A percentile compares a stretch with the other conserved stretches of the same genome.
These are phyloP conservation scores for Ophion ellenae DNA, from an alignment of 2,888 invertebrate species.

Conservation along the genomic window DNA sequence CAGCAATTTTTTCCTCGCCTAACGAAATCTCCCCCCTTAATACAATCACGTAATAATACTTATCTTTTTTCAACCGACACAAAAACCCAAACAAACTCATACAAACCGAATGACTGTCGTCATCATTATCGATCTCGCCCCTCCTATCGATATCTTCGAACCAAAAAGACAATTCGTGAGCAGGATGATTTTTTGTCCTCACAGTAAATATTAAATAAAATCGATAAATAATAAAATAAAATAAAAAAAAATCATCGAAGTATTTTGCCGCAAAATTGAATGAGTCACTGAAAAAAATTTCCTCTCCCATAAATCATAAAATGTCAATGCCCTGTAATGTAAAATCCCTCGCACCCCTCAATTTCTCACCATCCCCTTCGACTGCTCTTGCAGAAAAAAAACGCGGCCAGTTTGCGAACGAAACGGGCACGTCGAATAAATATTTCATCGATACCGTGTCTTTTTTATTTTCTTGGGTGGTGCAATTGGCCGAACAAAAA, in stretches of 20 bases:
- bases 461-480: neutral
- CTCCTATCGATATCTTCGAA: neutral
- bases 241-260: too few relatives aligned
- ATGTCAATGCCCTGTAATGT: neutral
- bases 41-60: neutral
- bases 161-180: neutral
- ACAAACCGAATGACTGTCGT: neutral
- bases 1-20: too few relatives aligned
- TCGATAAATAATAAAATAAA: neutral
- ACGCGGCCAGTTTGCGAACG: neutral
- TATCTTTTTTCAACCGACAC: neutral
- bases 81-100: neutral
- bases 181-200: neutral
- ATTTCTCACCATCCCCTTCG: neutral
- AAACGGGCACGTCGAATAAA: constrained; percentile 14
- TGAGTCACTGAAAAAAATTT: too few relatives aligned
- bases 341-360: neutral
- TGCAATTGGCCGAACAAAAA: constrained; percentile 11
- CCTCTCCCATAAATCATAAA: neutral
- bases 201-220: neutral
- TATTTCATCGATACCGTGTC: constrained; percentile 15
- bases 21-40: neutral
- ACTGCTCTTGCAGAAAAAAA: neutral
- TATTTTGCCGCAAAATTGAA: too few relatives aligned
- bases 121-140: too few relatives aligned